Percentiles rank a stretch among this genome's conserved stretches.
Evolutionary conservation across 2,113 vertebrate genomes (phyloP).

Genomic region (Sander lucioperca): DNA sequence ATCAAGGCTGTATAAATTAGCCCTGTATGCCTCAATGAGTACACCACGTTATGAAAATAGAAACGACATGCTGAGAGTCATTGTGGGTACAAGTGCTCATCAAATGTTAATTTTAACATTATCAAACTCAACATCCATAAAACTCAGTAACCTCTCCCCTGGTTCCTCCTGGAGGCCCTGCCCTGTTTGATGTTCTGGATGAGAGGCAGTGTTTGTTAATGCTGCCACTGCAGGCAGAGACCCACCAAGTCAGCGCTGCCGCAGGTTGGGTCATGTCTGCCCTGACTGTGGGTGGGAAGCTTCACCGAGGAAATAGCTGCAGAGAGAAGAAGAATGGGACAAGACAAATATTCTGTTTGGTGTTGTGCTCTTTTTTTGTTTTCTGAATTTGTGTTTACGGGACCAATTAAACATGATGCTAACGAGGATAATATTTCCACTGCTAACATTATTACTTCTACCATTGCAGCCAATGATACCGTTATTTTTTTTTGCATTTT

Average conservation of each 20-base stretch:
- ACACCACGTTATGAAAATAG: neutral
- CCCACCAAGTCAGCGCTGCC: conserved; percentile 31
- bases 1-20: conserved; percentile 16
- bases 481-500: neutral
- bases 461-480: neutral
- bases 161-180: conserved; percentile 41
- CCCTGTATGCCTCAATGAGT: neutral
- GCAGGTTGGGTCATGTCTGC: conserved; percentile 66
- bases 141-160: conserved; percentile 39
- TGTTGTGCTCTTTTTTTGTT: neutral
- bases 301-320: conserved; percentile 17
- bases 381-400: neutral
- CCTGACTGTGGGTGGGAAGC: conserved; percentile 39
- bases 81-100: conserved; percentile 6
- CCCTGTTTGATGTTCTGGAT: conserved; percentile 72
- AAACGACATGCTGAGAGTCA: neutral
- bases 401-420: neutral
- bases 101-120: conserved; percentile 12
- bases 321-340: neutral
- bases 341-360: neutral
- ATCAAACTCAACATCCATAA: conserved; percentile 31
- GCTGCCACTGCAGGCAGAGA: conserved; percentile 24
- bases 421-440: neutral
- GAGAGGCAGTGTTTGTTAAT: conserved; percentile 66
- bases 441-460: neutral